phyloP scores from a whole-genome alignment of 2,888 invertebrate genomes.

The Trachelus iudaicus region DNA sequence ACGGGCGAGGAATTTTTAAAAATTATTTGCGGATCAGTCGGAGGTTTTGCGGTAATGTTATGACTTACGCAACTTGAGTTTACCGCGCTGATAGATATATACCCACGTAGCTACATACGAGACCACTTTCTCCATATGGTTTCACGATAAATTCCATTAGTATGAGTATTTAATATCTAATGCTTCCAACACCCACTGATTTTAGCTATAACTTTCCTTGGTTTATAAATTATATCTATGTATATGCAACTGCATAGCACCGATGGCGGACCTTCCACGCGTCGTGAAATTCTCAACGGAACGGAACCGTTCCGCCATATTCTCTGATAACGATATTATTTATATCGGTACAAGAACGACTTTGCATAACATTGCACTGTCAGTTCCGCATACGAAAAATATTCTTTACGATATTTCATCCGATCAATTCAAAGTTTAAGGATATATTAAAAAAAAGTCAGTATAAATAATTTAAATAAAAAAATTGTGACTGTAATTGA shows the following conservation, averaged over 20 bases:
- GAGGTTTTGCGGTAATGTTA: conserved; percentile 49
- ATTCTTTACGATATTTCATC: neutral
- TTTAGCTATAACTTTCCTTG: neutral
- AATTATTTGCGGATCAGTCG: conserved; percentile 36
- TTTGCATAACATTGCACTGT: neutral
- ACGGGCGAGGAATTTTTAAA: conserved; percentile 21
- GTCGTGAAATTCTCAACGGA: neutral
- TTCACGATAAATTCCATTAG: conserved; percentile 44
- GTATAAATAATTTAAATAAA: neutral
- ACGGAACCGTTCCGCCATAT: neutral
- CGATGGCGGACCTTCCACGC: neutral
- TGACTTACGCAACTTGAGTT: conserved; percentile 42
- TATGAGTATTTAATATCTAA: conserved; percentile 19
- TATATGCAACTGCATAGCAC: neutral
- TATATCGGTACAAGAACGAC: neutral
- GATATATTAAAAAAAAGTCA: neutral
- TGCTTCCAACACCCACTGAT: conserved; percentile 2
- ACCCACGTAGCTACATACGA: conserved; percentile 32
- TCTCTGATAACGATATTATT: neutral
- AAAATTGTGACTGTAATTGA: neutral
- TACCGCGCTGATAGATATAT: conserved; percentile 15
- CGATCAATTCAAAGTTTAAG: neutral
- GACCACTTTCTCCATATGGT: conserved; percentile 55
- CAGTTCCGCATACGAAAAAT: neutral
- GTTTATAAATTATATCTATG: neutral